Evolutionary conservation across 2,888 invertebrate species (phyloP).

Genomic region (Megamerina dolium): DNA sequence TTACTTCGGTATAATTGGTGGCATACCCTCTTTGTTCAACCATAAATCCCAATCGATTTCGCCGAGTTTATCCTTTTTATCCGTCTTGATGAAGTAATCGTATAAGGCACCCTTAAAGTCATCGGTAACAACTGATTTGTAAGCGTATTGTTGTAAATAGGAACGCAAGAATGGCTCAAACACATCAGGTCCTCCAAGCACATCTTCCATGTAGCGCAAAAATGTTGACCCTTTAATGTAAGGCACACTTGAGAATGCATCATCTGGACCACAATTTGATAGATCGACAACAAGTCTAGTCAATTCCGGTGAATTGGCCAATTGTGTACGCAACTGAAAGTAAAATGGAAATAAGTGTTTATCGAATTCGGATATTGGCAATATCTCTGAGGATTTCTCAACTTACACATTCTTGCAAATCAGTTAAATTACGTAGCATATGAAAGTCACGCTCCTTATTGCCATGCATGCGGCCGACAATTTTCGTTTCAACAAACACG

Average conservation of each 20-base stretch:
- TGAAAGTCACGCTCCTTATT: constrained; percentile 68
- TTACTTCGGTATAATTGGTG: constrained; percentile 76
- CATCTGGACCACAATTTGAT: constrained; percentile 80
- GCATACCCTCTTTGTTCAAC: constrained; percentile 81
- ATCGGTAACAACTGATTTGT: constrained; percentile 74
- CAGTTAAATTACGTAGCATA: constrained; percentile 70
- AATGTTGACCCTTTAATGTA: constrained; percentile 91
- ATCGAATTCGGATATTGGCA: too few relatives aligned
- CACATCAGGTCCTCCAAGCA: constrained; percentile 68
- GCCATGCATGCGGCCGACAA: constrained; percentile 64
- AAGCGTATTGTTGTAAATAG: constrained; percentile 74
- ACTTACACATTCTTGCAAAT: constrained; percentile 68
- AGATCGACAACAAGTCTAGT: constrained; percentile 76
- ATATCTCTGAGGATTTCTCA: too few relatives aligned
- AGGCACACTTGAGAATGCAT: constrained; percentile 83
- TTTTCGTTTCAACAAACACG: constrained; percentile 84
- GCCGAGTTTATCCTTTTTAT: constrained; percentile 50
- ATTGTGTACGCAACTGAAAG: constrained; percentile 50
- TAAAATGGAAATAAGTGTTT: neutral
- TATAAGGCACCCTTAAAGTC: constrained; percentile 72
- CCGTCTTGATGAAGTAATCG: constrained; percentile 60
- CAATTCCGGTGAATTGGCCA: constrained; percentile 62
- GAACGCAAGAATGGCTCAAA: constrained; percentile 81
- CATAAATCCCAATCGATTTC: constrained; percentile 79
- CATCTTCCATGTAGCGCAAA: constrained; percentile 76